Evolutionary conservation across 2,797 vertebrate genomes (phyloP), one percentile per base, ranked within the genome.

Genomic region (Amazonetta brasiliensis): DNA sequence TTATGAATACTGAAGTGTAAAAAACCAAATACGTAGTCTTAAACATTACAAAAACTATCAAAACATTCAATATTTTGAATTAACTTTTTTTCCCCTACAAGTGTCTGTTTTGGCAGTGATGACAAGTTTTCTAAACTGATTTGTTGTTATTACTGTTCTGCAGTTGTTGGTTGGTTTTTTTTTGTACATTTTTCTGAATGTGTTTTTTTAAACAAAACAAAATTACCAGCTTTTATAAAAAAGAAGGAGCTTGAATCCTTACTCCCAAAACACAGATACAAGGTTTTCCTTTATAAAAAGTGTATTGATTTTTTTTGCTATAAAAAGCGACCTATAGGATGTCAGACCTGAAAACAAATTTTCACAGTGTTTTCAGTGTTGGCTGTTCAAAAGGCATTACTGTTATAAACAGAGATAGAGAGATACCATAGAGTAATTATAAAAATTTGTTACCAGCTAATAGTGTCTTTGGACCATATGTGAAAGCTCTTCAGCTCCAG

Each of bases 301-400:
- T 94, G 97, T 98, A 97, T 92, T 97, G 97, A 92, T 94, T 97
- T 98, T 87, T 87, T 94, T 98, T 97, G 97, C 94, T 98, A 98
- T 98, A 98, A 98, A 98, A 98, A 97, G 93, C 63, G 96, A 98
- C 94, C 85, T 85, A 92, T 88, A 98, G 92, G 96, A 93, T 98
- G 96, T 98, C 94, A 97, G 96, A 98, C 97, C 98, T 98, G 98
- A 98, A 98, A 98, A 98, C 97, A 98, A 96, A 97, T 96, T 94
- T 74, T 98, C 98, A 98, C 98, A 98, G 98, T 98, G 97, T 98
- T 98, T 98, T 98, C 97, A 98, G 95, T 97, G 97, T 98, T 97
- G 96, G 97, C 96, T 97, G 97, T 97, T 98, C 96, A 97, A 94
- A 98, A 98, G 98, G 98, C 98, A 98, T 98, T 97, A 75, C 97